A percentile compares a stretch with the other conserved stretches of the same genome.
These are phyloP conservation scores for Apantesis nais DNA, from an alignment of 2,888 invertebrate species.

Conservation along the genomic window DNA sequence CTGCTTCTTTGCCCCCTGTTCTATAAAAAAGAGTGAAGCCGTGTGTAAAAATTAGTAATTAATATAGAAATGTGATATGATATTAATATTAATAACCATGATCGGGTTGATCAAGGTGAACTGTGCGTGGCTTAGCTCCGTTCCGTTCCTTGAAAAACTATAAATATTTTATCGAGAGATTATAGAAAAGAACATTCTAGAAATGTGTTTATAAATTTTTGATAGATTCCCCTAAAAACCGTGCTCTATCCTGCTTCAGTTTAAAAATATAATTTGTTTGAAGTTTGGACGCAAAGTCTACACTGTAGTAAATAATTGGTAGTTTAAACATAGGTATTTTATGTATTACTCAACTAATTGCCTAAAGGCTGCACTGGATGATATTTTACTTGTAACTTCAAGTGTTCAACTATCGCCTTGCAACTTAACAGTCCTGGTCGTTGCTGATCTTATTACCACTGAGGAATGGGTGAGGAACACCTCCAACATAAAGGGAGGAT, in stretches of 20 bases:
- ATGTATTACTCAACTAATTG: too few species aligned
- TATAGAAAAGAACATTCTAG: conserved; percentile 1
- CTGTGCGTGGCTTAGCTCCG: not conserved
- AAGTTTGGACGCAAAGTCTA: not conserved
- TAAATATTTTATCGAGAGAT: not conserved
- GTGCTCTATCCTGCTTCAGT: not conserved
- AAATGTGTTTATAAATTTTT: not conserved
- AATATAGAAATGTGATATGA: conserved; percentile 6
- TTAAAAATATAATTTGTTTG: not conserved
- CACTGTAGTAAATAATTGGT: not conserved
- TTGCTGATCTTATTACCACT: too few species aligned
- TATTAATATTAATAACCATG: not conserved
- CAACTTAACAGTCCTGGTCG: too few species aligned
- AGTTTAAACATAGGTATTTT: too few species aligned
- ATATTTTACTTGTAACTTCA: too few species aligned
- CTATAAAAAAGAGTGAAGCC: too few species aligned
- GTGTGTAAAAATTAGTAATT: not conserved
- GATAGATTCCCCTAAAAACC: not conserved
- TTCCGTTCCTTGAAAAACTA: conserved; percentile 12
- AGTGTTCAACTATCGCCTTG: too few species aligned
- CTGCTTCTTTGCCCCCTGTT: too few species aligned
- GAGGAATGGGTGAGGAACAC: too few species aligned
- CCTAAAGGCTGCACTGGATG: too few species aligned
- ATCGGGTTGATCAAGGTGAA: conserved; percentile 8
- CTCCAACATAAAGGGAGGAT: too few species aligned